These are phyloP conservation scores for Psilanteris sp. DNA, from an alignment of 1,140 invertebrate species.

Conservation along the genomic window DNA sequence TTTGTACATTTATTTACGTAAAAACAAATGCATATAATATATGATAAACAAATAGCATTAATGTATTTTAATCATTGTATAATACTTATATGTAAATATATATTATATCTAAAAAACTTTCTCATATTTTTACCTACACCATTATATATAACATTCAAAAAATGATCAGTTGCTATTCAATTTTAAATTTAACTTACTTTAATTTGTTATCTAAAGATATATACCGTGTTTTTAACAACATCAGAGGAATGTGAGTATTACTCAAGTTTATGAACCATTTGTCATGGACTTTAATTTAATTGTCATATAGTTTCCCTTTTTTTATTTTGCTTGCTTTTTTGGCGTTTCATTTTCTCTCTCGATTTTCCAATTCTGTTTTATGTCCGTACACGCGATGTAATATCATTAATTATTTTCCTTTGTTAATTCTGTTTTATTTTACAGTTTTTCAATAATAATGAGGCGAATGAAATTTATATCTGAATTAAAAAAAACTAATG, in stretches of 20 bases:
- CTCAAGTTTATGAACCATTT: constrained; percentile 44
- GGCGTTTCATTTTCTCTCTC: constrained; percentile 1
- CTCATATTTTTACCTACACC: too few relatives aligned
- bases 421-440: constrained; percentile 11
- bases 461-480: constrained; percentile 1
- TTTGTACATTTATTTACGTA: too few relatives aligned
- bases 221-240: constrained; percentile 8
- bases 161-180: constrained; percentile 6
- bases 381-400: constrained; percentile 1
- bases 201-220: constrained; percentile 28
- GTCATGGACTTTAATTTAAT: constrained; percentile 42
- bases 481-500: too few relatives aligned
- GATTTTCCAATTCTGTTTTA: constrained; percentile 26
- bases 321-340: neutral
- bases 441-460: constrained; percentile 3
- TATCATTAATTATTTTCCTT: constrained; percentile 24
- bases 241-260: constrained; percentile 21
- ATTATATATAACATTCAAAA: too few relatives aligned
- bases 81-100: too few relatives aligned
- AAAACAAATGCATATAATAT: neutral
- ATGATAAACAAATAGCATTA: neutral
- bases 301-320: constrained; percentile 9
- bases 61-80: constrained; percentile 14
- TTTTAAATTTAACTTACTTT: constrained; percentile 21
- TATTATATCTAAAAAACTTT: too few relatives aligned